A percentile compares a stretch with the other conserved stretches of the same genome.
These are phyloP conservation scores for Lasioglossum calceatum DNA, from an alignment of 2,888 invertebrate species.

Conservation along the genomic window DNA sequence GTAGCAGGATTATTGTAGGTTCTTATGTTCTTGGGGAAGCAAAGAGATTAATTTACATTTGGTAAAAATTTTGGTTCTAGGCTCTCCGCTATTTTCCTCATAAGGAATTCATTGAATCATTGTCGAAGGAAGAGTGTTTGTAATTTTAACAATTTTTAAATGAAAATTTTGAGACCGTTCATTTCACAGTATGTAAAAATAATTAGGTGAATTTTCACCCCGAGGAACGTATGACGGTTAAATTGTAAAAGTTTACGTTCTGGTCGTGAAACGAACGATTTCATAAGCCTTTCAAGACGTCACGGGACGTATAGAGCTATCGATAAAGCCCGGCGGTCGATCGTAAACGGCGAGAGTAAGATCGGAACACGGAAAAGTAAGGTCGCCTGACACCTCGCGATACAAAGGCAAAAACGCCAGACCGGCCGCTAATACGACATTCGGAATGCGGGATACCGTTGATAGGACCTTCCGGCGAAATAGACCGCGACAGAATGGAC, in stretches of 20 bases:
- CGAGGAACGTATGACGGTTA: background rate
- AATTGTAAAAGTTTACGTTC: background rate
- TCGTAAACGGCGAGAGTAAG: background rate
- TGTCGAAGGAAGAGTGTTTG: no score
- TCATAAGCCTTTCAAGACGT: background rate
- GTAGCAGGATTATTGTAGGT: background rate
- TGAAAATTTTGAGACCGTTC: background rate
- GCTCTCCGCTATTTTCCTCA: no score
- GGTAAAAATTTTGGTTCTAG: no score
- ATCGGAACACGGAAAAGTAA: background rate
- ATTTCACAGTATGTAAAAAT: background rate
- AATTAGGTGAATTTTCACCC: background rate
- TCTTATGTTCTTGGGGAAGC: background rate
- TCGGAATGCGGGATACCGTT: background rate
- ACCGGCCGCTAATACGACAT: background rate
- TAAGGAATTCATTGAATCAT: no score
- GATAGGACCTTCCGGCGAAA: background rate
- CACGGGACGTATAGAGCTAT: background rate
- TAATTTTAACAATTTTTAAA: no score
- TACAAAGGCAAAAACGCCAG: background rate
- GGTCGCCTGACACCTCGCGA: background rate
- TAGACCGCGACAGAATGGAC: background rate
- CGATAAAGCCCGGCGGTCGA: background rate
- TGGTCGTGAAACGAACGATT: background rate
- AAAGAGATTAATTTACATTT: background rate